Base-by-base conservation (phyloP, 2,113 vertebrate genomes). In the Percopsis transmontana region DNA sequence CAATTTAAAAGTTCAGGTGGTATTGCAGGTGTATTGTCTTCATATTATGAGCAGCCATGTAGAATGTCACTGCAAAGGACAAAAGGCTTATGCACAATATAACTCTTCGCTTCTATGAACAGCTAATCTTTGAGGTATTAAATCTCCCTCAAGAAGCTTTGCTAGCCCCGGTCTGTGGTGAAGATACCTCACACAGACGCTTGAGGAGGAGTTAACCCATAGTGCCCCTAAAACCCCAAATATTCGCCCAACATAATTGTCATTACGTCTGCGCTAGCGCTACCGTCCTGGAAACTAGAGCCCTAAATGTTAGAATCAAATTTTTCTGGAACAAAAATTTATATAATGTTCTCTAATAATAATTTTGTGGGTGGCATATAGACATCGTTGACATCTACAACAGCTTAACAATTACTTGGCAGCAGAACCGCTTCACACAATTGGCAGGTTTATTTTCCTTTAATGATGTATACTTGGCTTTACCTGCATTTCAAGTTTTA, bases 91-190 rank as follows among this genome's bases (percentile, higher is more conserved):
- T 59, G 19, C 19, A 16, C 40, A 48, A 60, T 44, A 72, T 81
- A 69, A 70, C 86, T 71, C 77, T 57, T n/a, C 21, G 40, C 45
- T 67, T 71, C 67, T 70, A 75, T 47, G 23, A 41, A 59, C 50
- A 51, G 63, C 23, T 83, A 78, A 79, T 77, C 60, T 33, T 45
- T 53, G 71, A 54, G 48, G 56, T 57, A 67, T 80, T 81, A 70
- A 68, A 59, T 62, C 63, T 66, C 62, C 44, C 67, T 76, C 64
- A 72, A 67, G 63, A 20, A 70, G 69, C 82, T 75, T 74, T 74
- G 61, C 53, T 50, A 20, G 68, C 63, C 1, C 72, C 27, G 64
- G 21, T 44, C 38, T 21, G 7, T 40, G 15, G 19, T 45, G 20
- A 19, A 23, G 23, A 27, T 77, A 59, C 55, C 67, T 74, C 68